Evolutionary conservation across 2,888 invertebrate species (phyloP), one percentile per base, ranked within the genome.

Genomic region (Sarcophaga rosellei): DNA sequence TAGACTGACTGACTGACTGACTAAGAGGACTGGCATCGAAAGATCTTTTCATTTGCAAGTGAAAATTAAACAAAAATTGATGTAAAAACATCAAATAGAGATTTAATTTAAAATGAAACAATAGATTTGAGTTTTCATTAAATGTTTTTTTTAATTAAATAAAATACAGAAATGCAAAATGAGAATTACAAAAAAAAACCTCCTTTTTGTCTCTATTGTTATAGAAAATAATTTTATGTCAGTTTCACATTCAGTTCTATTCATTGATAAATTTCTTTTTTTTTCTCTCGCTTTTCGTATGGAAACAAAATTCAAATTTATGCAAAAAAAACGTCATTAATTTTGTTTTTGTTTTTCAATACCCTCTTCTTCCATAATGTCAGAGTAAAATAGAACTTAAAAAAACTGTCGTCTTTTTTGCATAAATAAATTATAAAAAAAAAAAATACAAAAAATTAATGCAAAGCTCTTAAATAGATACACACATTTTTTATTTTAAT

Each of bases 361-460:
- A 35, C 35, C 20, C 20, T 61, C 20, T 61, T 61, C 61, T 20
- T 53, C 17, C 10, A 45, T 45, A 21, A 66, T 62, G 1, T 5
- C 4, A 45, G 17, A 47, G 17, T 45, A 73, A n/a, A 11, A 73
- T 1, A 10, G 17, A 25, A 53, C 3, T 53, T 5, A 0, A 17
- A 53, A 17, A 53, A 45, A 5, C 20, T 35, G 5, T n/a, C 10
- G n/a, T 20, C 3, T 20, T 61, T 25, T 74, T 74, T 74, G 47
- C 63, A 74, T 74, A 74, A 74, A 74, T 63, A 53, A 74, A 74
- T 74, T 74, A 63, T 63, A 47, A 53, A 53, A 63, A 47, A 63
- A 3, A 65, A 35, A 63, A 35, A 25, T 2, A 23, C 6, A 35
- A 5, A 35, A 35, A 6, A 35, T 35, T 59, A 47, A 74, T 11